Base-by-base conservation (phyloP, 2,888 invertebrate genomes). In the Nomada ferruginata region DNA sequence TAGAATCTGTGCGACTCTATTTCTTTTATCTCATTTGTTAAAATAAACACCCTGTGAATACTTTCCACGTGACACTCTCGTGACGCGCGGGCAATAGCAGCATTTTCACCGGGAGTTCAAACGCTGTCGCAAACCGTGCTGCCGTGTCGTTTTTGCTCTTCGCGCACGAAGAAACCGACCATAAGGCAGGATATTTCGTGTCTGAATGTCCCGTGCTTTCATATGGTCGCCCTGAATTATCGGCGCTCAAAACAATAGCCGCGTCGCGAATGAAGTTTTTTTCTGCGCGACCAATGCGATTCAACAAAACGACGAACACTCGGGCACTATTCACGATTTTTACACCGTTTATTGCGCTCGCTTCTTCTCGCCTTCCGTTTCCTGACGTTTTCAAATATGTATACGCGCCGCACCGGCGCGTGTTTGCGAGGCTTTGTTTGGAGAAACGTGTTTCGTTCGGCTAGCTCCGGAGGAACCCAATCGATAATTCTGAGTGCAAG, bases 181-280 rank as follows among this genome's bases (percentile, higher is more conserved):
- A 15, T 59, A 70, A 70, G 70, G 47, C 5, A 2, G 55, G 1
- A 55, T n/a, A n/a, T 69, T 29, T n/a, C 57, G 29, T 15, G 44
- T 15, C 29, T 59, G 57, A n/a, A 59, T 15, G 59, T 20, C 18
- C 55, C 7, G 7, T 23, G 23, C 18, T 69, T 44, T 42, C 44
- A 26, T 47, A 60, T 36, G 59, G 26, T 59, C 13, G 15, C 70
- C 47, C 15, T 70, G 59, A 70, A 70, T 70, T 59, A 60, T 70
- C 70, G 70, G 5, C 11, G 47, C 47, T 47, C 59, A 29, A 70
- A 59, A 70, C 70, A 70, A 70, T 47, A 15, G 70, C 47, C 70
- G 44, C 59, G 59, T 59, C 59, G 59, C 29, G n/a, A 26, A 57
- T 26, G 47, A 59, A 70, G 59, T 59, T 29, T 68, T 59, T 69